phyloP scores from a whole-genome alignment of 2,113 vertebrate species.

The Seriola aureovittata region DNA sequence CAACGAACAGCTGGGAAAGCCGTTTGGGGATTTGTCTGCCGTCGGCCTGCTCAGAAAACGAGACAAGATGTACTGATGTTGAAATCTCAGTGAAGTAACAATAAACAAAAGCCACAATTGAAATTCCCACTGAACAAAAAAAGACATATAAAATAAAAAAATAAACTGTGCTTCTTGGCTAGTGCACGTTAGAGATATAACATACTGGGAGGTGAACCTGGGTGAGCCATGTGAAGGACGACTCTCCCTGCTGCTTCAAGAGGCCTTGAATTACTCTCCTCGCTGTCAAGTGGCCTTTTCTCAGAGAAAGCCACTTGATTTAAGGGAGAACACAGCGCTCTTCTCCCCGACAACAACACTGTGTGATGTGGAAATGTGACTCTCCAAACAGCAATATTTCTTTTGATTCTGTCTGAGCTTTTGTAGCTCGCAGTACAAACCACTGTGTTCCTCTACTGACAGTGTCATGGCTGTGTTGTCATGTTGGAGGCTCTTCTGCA shows the following conservation, averaged over 20 bases:
- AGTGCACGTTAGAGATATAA: too few relatives aligned
- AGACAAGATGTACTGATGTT: neutral
- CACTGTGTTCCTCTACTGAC: too few relatives aligned
- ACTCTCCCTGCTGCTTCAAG: neutral
- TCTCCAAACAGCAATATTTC: neutral
- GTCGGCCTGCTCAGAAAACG: neutral
- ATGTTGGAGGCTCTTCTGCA: too few relatives aligned
- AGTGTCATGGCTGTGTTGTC: too few relatives aligned
- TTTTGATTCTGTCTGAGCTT: neutral
- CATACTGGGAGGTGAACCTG: neutral
- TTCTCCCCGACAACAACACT: neutral
- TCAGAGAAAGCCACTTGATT: constrained; percentile 23
- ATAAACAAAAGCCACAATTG: neutral
- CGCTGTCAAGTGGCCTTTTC: neutral
- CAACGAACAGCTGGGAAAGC: neutral
- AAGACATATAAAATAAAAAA: neutral
- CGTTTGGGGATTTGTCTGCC: neutral
- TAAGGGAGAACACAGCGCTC: neutral
- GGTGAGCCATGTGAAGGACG: neutral
- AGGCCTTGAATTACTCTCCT: neutral
- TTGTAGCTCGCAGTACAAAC: too few relatives aligned
- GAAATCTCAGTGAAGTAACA: neutral
- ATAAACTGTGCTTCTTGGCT: neutral
- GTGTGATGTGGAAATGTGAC: neutral
- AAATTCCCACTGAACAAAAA: neutral